Conservation (phyloP, 2,888 invertebrate species). For the Parnassius apollo region DNA sequence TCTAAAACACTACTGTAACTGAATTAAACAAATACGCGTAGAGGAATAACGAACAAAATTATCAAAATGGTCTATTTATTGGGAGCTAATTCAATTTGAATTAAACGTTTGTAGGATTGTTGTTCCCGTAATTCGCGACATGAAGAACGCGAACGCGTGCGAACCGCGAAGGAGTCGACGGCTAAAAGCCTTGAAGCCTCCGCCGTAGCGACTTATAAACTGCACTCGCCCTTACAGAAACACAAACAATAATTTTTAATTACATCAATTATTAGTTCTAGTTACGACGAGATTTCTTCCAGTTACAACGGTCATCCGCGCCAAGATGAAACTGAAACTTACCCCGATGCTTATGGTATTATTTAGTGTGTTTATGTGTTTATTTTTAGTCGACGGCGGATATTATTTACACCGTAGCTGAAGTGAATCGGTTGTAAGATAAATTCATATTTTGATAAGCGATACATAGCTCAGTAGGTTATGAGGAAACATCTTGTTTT, state of each 20-base stretch:
- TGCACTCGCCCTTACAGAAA: slow-evolving; percentile 53
- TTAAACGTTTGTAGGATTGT: slow-evolving; percentile 6
- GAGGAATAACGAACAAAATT: neutral
- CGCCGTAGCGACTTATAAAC: slow-evolving; percentile 55
- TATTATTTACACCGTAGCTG: slow-evolving; percentile 50
- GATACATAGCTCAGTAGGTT: slow-evolving; percentile 30
- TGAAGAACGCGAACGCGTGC: slow-evolving; percentile 43
- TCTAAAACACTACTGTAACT: slow-evolving; percentile 26
- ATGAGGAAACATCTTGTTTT: slow-evolving; percentile 23
- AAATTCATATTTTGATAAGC: slow-evolving; percentile 29
- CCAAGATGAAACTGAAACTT: slow-evolving; percentile 34
- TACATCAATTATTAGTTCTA: slow-evolving; percentile 65
- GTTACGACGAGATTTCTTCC: slow-evolving; percentile 70
- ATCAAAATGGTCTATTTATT: neutral
- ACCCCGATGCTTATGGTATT: slow-evolving; percentile 18
- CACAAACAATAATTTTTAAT: slow-evolving; percentile 58
- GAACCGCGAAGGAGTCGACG: slow-evolving; percentile 39
- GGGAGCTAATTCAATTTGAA: slow-evolving; percentile 3
- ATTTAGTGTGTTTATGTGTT: slow-evolving; percentile 33
- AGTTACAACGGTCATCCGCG: slow-evolving; percentile 49
- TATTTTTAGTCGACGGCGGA: slow-evolving; percentile 56
- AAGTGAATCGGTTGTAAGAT: slow-evolving; percentile 42
- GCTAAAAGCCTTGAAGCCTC: slow-evolving; percentile 55
- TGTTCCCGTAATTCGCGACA: slow-evolving; percentile 10
- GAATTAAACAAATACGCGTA: slow-evolving; percentile 1